These are phyloP conservation scores for Eupeodes luniger DNA, from an alignment of 2,888 invertebrate genomes.

Conservation along the genomic window DNA sequence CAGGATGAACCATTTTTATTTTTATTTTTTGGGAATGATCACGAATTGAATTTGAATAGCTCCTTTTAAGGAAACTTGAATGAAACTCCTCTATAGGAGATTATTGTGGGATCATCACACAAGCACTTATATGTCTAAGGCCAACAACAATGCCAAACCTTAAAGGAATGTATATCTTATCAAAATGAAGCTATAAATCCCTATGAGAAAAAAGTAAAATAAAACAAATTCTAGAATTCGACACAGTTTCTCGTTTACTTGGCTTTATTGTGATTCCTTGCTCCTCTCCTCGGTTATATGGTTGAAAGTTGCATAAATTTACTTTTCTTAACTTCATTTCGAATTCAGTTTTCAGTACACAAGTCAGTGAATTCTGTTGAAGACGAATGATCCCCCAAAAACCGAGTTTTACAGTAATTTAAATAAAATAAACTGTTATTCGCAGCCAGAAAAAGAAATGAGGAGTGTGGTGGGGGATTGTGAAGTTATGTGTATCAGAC, in stretches of 20 bases:
- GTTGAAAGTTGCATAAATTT: slow-evolving; percentile 49
- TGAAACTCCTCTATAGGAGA: neutral
- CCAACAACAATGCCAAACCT: slow-evolving; percentile 44
- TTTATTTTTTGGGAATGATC: slow-evolving; percentile 36
- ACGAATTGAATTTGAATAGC: slow-evolving; percentile 69
- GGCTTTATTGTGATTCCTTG: neutral
- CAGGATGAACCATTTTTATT: slow-evolving; percentile 47
- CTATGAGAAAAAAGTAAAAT: neutral
- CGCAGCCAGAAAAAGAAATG: slow-evolving; percentile 8
- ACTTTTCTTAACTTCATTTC: slow-evolving; percentile 63
- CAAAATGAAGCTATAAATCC: slow-evolving; percentile 74
- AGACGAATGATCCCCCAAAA: slow-evolving; percentile 61
- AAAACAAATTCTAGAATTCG: slow-evolving; percentile 51
- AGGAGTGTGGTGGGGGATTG: neutral
- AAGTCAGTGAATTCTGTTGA: neutral
- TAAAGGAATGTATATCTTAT: slow-evolving; percentile 44
- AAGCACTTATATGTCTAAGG: neutral
- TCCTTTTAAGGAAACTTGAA: slow-evolving; percentile 25
- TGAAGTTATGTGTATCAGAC: neutral
- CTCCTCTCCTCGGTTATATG: neutral
- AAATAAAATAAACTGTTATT: slow-evolving; percentile 75
- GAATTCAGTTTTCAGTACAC: slow-evolving; percentile 47
- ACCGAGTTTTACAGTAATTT: slow-evolving; percentile 58
- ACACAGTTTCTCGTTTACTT: slow-evolving; percentile 46
- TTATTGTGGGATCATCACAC: slow-evolving; percentile 49